Conservation (phyloP, 1,140 invertebrate species). For the Penaeus indicus region DNA sequence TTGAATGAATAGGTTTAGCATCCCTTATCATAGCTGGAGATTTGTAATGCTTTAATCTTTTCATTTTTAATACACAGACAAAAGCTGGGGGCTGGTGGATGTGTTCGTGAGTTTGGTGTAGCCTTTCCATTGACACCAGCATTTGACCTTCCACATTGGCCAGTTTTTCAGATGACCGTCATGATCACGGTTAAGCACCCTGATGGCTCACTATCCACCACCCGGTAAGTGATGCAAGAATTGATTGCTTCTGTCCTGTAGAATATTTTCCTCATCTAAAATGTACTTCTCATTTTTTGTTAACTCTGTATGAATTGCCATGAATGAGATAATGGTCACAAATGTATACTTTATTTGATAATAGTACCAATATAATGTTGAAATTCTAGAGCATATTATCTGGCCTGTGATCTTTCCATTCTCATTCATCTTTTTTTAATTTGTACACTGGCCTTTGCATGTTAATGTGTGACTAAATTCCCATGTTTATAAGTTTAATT, state of each 20-base stretch:
- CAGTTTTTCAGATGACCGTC: slow-evolving; percentile 94
- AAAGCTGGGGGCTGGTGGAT: slow-evolving; percentile 55
- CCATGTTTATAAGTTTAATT: background rate
- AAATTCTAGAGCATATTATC: too few relatives aligned
- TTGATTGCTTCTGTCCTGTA: background rate
- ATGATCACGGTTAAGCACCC: slow-evolving; percentile 86
- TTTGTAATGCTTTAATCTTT: background rate
- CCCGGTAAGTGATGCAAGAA: slow-evolving; percentile 77
- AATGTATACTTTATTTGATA: too few relatives aligned
- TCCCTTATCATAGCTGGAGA: background rate
- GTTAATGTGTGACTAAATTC: background rate
- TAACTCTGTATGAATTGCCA: too few relatives aligned
- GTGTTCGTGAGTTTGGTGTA: slow-evolving; percentile 79
- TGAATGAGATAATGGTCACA: too few relatives aligned
- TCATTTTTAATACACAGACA: slow-evolving; percentile 35
- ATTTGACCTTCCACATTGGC: slow-evolving; percentile 92
- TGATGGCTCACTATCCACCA: slow-evolving; percentile 91
- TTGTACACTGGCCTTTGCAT: background rate
- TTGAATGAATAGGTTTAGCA: too few relatives aligned
- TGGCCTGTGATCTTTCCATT: background rate
- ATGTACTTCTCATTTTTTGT: too few relatives aligned
- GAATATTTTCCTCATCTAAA: background rate
- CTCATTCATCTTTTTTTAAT: background rate
- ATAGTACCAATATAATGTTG: too few relatives aligned
- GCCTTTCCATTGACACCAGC: slow-evolving; percentile 96